phyloP scores from a whole-genome alignment of 2,888 invertebrate species.

The Lasioglossum villosulum region DNA sequence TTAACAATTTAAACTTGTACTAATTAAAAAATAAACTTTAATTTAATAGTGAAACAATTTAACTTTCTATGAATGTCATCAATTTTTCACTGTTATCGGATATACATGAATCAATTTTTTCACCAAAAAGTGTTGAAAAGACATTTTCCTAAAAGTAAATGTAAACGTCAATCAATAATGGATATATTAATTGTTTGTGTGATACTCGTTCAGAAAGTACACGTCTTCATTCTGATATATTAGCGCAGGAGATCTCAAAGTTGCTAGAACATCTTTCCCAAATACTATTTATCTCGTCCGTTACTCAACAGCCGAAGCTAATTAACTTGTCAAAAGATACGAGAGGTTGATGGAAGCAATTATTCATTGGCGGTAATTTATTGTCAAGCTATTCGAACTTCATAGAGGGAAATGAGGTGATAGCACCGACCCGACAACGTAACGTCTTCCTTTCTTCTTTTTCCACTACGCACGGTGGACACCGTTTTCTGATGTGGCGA shows the following conservation, averaged over 20 bases:
- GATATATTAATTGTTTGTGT: not conserved
- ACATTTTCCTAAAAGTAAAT: not conserved
- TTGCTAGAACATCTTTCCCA: not conserved
- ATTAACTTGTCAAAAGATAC: not conserved
- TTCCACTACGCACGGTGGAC: constrained; percentile 18
- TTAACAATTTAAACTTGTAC: too few relatives aligned
- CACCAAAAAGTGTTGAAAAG: not conserved
- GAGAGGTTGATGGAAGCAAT: not conserved
- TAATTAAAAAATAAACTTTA: too few relatives aligned
- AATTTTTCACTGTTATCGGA: not conserved
- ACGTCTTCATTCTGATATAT: not conserved
- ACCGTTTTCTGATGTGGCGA: constrained; percentile 67
- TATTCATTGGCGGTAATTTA: constrained; percentile 3
- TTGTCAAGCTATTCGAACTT: constrained; percentile 5
- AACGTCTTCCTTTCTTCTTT: constrained; percentile 21
- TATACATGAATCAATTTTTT: not conserved
- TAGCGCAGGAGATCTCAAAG: not conserved
- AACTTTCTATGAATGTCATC: too few relatives aligned
- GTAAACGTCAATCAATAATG: not conserved
- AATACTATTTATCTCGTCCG: not conserved
- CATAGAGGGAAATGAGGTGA: constrained; percentile 11
- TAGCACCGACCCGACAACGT: constrained; percentile 23
- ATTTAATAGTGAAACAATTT: too few relatives aligned
- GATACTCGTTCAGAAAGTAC: not conserved
- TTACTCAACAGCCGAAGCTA: not conserved